Base-by-base conservation (phyloP, 92 coral and sea anemone genomes). In the Porites divaricata region DNA sequence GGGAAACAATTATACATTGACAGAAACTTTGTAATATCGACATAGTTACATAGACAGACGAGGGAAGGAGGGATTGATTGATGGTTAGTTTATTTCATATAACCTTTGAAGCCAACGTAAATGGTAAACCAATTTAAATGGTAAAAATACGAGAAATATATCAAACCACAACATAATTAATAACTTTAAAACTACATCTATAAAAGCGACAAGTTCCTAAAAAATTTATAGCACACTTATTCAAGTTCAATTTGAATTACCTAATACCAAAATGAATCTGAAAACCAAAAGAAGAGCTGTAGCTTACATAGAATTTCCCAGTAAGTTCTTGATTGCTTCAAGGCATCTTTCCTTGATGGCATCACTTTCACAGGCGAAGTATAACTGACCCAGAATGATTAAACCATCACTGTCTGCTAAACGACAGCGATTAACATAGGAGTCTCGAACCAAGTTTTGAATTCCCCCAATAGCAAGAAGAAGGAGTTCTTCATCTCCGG, bases 351-450 rank as follows among this genome's bases (percentile, higher is more conserved):
- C 81, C 78, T 91, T 87, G n/a, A 91, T 58, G 20, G 85, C 79
- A 6, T 85, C 89, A 58, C 85, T 89, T 19, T 71, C 86, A 1
- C 90, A 41, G 12, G 75, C 83, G 72, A 67, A 74, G 81, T 96
- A 92, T 9, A 94, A 56, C 13, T 85, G 88, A 16, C 91, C 78
- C 62, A 96, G 79, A 11, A 94, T 78, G 16, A 80, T 74, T 9
- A 96, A 78, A 13, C 98, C 99, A 22, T 92, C 83, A 14, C 81
- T 78, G 26, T 96, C 98, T 0, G 91, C 95, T 67, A 87, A 83
- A 0, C 98, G 98, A 11, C 96, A 87, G 2, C 99, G 96, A 85
- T 96, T 96, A 17, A 92, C 75, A 25, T 87, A 64, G 7, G 91
- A 72, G 13, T 88, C 89, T 12, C 86, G 80, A 88, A 94, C 85